Percentiles rank a stretch among this genome's conserved stretches.
Evolutionary conservation across 1,140 invertebrate species (phyloP).

Genomic region (Trialeurodes vaporariorum): DNA sequence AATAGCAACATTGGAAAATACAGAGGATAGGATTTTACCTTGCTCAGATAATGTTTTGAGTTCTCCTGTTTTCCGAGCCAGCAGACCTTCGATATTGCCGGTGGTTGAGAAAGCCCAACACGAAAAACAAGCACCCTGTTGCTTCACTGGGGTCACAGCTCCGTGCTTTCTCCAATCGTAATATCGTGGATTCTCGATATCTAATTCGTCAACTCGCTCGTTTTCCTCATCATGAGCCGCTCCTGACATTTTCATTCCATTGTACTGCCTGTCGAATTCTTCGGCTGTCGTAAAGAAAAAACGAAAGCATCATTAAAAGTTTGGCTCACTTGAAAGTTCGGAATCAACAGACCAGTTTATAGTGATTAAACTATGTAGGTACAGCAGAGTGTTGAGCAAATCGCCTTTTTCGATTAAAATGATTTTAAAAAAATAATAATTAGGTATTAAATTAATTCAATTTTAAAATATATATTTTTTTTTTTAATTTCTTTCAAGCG

Average conservation of each 20-base stretch:
- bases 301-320: too few species aligned
- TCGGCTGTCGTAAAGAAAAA: too few species aligned
- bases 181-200: not conserved
- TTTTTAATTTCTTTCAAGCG: too few species aligned
- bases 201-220: not conserved
- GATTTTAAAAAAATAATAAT: too few species aligned
- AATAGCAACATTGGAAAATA: too few species aligned
- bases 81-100: not conserved
- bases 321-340: too few species aligned
- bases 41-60: not conserved
- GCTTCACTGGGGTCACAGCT: not conserved
- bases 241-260: not conserved
- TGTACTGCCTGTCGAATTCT: not conserved
- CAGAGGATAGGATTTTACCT: not conserved
- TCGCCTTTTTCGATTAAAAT: too few species aligned
- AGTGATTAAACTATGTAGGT: too few species aligned
- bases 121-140: not conserved
- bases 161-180: not conserved
- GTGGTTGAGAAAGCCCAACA: not conserved
- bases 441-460: too few species aligned
- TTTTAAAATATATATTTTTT: too few species aligned
- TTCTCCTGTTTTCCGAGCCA: not conserved
- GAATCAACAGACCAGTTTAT: too few species aligned
- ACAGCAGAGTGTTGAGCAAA: too few species aligned
- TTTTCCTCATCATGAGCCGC: not conserved